Conservation (phyloP, 2,888 invertebrate genomes). For the Caenorhabditis virilis region DNA sequence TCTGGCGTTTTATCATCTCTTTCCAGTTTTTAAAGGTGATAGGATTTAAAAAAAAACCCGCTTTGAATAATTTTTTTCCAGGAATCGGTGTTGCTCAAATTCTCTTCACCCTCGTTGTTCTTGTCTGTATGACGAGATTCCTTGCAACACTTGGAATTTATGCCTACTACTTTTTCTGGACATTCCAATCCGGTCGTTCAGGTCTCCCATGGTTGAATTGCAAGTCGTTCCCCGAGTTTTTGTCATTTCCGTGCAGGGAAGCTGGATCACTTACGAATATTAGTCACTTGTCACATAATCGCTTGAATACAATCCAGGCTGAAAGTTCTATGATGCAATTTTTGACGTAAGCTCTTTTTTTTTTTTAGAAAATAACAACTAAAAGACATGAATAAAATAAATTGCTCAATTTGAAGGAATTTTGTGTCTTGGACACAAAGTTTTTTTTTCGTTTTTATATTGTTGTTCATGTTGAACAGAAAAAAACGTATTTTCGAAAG, state of each 20-base stretch:
- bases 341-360: constrained; percentile 45
- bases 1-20: constrained; percentile 65
- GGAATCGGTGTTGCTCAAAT: constrained; percentile 67
- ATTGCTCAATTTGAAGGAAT: too few species aligned
- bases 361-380: background rate
- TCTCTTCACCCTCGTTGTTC: constrained; percentile 49
- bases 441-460: too few species aligned
- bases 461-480: too few species aligned
- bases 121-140: constrained; percentile 61
- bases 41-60: background rate
- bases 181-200: constrained; percentile 50
- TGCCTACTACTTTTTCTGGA: constrained; percentile 63
- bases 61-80: constrained; percentile 19
- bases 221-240: constrained; percentile 61
- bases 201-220: constrained; percentile 68
- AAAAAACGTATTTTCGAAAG: too few species aligned
- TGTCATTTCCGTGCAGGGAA: constrained; percentile 53
- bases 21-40: constrained; percentile 66
- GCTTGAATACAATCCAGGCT: constrained; percentile 49
- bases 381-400: too few species aligned
- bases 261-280: constrained; percentile 58
- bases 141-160: constrained; percentile 61
- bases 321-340: constrained; percentile 64
- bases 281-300: constrained; percentile 36
- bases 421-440: too few species aligned